Evolutionary conservation across 2,113 vertebrate species (phyloP).

Genomic region (Heteronetta atricapilla): DNA sequence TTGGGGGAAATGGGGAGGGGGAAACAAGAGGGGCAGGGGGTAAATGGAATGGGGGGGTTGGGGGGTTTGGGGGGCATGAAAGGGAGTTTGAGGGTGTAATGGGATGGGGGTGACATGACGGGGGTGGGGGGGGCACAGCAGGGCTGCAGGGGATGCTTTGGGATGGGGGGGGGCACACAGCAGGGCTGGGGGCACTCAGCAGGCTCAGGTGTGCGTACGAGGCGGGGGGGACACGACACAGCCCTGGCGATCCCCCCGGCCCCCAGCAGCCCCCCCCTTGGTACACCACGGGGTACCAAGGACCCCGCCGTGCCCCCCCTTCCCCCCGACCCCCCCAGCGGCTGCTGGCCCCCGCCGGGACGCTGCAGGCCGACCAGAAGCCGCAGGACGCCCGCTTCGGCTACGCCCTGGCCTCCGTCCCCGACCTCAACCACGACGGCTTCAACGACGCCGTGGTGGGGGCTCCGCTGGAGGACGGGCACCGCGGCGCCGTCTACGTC

Average conservation of each 20-base stretch:
- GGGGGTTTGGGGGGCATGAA: no score
- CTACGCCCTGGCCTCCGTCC: slow-evolving; percentile 83
- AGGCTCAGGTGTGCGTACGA: no score
- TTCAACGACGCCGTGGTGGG: slow-evolving; percentile 86
- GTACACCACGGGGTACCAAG: accelerated
- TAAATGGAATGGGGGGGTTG: no score
- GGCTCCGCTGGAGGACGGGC: slow-evolving; percentile 91
- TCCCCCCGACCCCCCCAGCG: slow-evolving; percentile 30
- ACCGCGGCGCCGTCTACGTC: slow-evolving; percentile 89
- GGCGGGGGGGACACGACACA: neutral
- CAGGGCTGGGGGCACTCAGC: no score
- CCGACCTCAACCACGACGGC: slow-evolving; percentile 91
- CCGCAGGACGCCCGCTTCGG: slow-evolving; percentile 91
- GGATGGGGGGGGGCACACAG: no score
- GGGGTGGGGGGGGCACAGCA: no score
- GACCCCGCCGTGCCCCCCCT: accelerated
- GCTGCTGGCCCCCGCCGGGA: slow-evolving; percentile 82
- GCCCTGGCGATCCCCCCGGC: neutral
- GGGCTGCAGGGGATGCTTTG: no score
- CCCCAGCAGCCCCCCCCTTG: neutral
- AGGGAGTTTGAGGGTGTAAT: no score
- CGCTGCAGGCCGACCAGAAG: slow-evolving; percentile 77
- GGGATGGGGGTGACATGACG: no score
- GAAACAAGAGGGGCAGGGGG: neutral
- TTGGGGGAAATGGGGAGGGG: no score